These are phyloP conservation scores for Drosophila nr. perissopoda DNA, from an alignment of 2,888 invertebrate species.

Conservation along the genomic window DNA sequence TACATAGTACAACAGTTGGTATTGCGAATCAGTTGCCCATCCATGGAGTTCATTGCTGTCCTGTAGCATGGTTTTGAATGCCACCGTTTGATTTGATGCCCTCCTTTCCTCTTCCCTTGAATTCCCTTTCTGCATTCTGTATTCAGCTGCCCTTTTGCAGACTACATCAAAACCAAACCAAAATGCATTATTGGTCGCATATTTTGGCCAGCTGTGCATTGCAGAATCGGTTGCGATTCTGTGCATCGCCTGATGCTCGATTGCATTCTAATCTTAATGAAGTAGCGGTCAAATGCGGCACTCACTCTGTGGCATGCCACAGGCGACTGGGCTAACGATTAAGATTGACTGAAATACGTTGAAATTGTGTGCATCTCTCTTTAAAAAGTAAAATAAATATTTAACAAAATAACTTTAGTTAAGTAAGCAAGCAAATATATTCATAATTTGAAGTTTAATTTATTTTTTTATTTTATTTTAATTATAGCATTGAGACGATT, in stretches of 20 bases:
- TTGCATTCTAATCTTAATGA: conserved; percentile 67
- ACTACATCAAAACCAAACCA: conserved; percentile 9
- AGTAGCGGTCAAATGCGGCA: conserved; percentile 33
- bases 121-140: neutral
- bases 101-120: neutral
- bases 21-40: conserved; percentile 20
- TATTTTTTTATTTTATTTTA: too few relatives aligned
- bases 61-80: conserved; percentile 9
- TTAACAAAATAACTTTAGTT: neutral
- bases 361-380: neutral
- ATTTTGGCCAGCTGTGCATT: conserved; percentile 45
- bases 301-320: conserved; percentile 24
- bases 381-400: neutral
- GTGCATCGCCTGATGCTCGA: conserved; percentile 32
- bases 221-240: conserved; percentile 6
- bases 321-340: neutral
- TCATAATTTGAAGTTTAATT: neutral
- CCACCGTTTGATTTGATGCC: conserved; percentile 4
- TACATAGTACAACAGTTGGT: conserved; percentile 11
- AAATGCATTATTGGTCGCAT: conserved; percentile 40
- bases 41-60: conserved; percentile 7
- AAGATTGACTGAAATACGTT: neutral
- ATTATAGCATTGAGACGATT: too few relatives aligned
- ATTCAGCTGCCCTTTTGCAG: neutral
- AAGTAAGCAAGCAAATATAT: neutral